Conservation (phyloP, 1,140 invertebrate species). For the Leptopilina boulardi region DNA sequence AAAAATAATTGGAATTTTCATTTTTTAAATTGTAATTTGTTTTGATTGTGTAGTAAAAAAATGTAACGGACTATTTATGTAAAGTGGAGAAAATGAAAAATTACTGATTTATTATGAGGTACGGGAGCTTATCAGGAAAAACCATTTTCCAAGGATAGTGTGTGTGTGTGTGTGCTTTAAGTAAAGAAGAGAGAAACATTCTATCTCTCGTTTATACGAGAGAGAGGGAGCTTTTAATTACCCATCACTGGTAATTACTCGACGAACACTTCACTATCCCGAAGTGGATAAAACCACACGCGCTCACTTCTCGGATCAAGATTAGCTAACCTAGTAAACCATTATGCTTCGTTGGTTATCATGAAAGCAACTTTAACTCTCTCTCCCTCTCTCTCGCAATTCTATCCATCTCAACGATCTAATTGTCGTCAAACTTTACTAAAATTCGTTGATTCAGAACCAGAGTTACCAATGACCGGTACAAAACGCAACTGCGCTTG, state of each 20-base stretch:
- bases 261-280: slow-evolving; percentile 31
- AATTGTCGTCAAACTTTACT: slow-evolving; percentile 41
- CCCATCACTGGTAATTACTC: slow-evolving; percentile 38
- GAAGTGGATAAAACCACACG: slow-evolving; percentile 41
- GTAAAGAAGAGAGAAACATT: slow-evolving; percentile 24
- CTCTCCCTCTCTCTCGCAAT: too few species aligned
- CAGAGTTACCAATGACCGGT: too few species aligned
- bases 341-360: slow-evolving; percentile 27
- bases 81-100: background rate
- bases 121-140: background rate
- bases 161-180: background rate
- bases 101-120: background rate
- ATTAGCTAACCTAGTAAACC: slow-evolving; percentile 14
- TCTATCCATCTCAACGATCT: background rate
- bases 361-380: slow-evolving; percentile 43
- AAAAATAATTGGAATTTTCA: too few species aligned
- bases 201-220: slow-evolving; percentile 4
- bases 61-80: background rate
- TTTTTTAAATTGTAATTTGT: too few species aligned
- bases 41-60: too few species aligned
- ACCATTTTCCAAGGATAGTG: background rate
- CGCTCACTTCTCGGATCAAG: slow-evolving; percentile 35
- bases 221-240: slow-evolving; percentile 7
- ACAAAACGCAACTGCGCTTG: too few species aligned
- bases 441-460: background rate